phyloP scores from a whole-genome alignment of 2,888 invertebrate genomes.

The Polymixis lichenea region DNA sequence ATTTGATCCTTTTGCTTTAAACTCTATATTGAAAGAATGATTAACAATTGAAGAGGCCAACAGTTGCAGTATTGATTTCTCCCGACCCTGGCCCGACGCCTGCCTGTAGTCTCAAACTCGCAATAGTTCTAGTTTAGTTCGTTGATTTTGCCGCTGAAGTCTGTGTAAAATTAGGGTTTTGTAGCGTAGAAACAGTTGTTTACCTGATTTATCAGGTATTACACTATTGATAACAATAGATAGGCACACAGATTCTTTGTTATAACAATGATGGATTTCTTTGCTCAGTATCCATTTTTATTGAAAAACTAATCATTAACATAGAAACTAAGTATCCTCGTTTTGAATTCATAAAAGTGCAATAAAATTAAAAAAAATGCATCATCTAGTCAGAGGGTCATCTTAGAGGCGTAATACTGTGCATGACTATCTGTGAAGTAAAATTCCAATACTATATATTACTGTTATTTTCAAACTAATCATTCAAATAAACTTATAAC shows the following conservation, averaged over 20 bases:
- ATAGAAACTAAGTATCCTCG: neutral
- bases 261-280: neutral
- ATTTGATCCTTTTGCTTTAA: neutral
- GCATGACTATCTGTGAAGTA: neutral
- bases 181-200: neutral
- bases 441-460: neutral
- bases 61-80: slow-evolving; percentile 19
- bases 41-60: slow-evolving; percentile 7
- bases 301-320: neutral
- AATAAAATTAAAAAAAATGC: too few relatives aligned
- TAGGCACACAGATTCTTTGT: neutral
- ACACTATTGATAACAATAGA: neutral
- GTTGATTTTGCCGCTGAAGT: neutral
- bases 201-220: neutral
- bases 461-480: neutral
- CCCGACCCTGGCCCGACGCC: neutral
- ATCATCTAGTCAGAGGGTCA: too few relatives aligned
- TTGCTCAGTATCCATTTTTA: neutral
- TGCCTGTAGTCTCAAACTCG: neutral
- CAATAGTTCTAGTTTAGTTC: neutral
- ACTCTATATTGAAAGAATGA: slow-evolving; percentile 3
- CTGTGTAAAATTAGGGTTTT: neutral
- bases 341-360: too few relatives aligned
- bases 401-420: neutral
- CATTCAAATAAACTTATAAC: neutral